These are phyloP conservation scores for Ailuropoda melanoleuca DNA, from an alignment of 2,113 vertebrate genomes.

Conservation along the genomic window DNA sequence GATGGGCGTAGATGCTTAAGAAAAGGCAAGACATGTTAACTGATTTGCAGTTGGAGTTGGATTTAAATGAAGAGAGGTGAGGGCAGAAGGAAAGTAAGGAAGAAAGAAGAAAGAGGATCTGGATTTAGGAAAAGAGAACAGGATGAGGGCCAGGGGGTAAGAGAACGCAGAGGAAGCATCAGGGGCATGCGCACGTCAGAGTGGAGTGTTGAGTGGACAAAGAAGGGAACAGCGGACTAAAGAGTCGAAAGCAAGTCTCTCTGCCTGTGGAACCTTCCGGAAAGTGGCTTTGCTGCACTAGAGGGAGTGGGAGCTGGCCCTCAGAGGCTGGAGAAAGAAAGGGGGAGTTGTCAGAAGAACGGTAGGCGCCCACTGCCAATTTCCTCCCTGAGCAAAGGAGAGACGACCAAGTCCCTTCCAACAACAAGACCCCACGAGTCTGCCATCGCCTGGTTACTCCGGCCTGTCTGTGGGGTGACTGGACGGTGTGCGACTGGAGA, in stretches of 20 bases:
- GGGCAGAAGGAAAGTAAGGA: neutral
- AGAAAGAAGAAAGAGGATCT: neutral
- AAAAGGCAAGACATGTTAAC: neutral
- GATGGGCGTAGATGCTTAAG: fast-evolving
- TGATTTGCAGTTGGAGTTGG: neutral
- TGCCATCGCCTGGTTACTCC: fast-evolving
- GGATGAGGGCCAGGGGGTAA: neutral
- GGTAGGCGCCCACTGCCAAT: fast-evolving
- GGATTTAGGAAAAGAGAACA: neutral
- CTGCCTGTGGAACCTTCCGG: neutral
- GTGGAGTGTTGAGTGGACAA: fast-evolving
- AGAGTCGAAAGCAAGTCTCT: neutral
- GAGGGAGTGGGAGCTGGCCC: neutral
- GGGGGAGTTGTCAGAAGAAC: neutral
- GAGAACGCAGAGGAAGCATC: neutral
- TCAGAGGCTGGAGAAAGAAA: neutral
- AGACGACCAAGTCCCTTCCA: fast-evolving
- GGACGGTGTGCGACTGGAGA: no score
- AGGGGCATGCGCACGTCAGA: neutral
- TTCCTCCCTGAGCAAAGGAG: fast-evolving
- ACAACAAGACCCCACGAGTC: fast-evolving
- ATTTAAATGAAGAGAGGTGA: no score
- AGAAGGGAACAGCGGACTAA: no score
- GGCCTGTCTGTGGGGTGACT: no score
- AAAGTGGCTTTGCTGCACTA: fast-evolving